These are phyloP conservation scores for Nymphalis io DNA, from an alignment of 1,140 invertebrate species.

Conservation along the genomic window DNA sequence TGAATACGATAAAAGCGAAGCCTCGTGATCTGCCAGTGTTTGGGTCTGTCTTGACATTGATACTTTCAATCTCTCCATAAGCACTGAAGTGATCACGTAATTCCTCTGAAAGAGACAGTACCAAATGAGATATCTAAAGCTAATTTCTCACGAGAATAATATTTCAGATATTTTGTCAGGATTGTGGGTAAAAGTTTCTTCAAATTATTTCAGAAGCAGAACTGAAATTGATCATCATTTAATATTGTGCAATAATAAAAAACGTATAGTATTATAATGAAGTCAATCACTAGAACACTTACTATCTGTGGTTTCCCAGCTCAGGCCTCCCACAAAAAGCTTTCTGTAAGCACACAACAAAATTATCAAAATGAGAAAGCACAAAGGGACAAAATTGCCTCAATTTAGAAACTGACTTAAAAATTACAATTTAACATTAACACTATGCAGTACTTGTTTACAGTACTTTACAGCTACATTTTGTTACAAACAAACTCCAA, in stretches of 20 bases:
- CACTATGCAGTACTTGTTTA: constrained; percentile 82
- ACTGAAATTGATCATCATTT: constrained; percentile 79
- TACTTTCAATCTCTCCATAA: constrained; percentile 95
- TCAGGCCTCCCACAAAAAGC: constrained; percentile 97
- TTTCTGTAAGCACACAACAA: constrained; percentile 90
- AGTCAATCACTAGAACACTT: constrained; percentile 79
- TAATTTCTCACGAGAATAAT: constrained; percentile 28
- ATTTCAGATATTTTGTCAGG: constrained; percentile 48
- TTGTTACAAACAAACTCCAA: constrained; percentile 81
- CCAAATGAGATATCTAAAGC: constrained; percentile 19
- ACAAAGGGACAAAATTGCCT: constrained; percentile 49
- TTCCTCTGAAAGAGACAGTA: constrained; percentile 90
- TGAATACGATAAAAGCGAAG: constrained; percentile 97
- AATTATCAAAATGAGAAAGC: constrained; percentile 53
- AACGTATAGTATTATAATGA: constrained; percentile 24
- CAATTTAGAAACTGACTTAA: constrained; percentile 75
- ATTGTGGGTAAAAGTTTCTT: constrained; percentile 77
- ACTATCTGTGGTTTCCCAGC: constrained; percentile 99
- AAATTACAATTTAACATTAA: constrained; percentile 79
- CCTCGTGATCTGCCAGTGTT: constrained; percentile 94
- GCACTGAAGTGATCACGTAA: constrained; percentile 93
- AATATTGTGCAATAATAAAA: constrained; percentile 10
- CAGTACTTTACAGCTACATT: constrained; percentile 81
- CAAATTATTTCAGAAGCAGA: constrained; percentile 80
- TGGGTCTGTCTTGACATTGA: constrained; percentile 96